Evolutionary conservation across 2,797 vertebrate genomes (phyloP).

Genomic region (Hapalemur alaotrensis): DNA sequence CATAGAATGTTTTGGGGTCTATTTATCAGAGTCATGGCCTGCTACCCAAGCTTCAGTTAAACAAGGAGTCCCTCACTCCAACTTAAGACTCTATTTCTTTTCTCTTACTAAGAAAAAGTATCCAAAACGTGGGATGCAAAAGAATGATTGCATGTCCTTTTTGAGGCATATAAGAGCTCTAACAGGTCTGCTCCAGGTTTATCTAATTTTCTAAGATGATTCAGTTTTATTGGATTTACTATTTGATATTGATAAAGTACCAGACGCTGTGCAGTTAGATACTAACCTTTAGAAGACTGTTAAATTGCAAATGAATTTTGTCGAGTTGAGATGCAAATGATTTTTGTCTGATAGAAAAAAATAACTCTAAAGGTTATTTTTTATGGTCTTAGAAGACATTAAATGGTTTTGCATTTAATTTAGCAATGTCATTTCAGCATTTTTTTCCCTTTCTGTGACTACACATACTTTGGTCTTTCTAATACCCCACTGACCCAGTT

Average conservation of each 20-base stretch:
- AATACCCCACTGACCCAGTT: not conserved
- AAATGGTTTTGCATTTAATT: constrained; percentile 33
- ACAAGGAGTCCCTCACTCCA: not conserved
- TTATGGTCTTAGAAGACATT: not conserved
- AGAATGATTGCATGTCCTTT: not conserved
- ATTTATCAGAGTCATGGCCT: not conserved
- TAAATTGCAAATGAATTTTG: constrained; percentile 61
- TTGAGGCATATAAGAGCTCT: not conserved
- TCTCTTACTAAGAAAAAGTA: not conserved
- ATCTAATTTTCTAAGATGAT: not conserved
- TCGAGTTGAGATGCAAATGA: constrained; percentile 34
- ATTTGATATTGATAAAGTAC: not conserved
- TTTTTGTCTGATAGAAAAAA: constrained; percentile 33
- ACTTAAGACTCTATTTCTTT: not conserved
- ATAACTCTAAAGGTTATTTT: constrained; percentile 23
- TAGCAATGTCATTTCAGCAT: not conserved
- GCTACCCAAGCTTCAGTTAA: not conserved
- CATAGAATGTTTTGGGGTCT: not conserved
- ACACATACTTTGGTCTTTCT: not conserved
- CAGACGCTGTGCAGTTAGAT: not conserved
- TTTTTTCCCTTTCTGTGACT: not conserved
- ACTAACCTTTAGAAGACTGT: constrained; percentile 48
- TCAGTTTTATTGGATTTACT: constrained; percentile 16
- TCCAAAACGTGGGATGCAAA: not conserved
- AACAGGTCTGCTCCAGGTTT: not conserved